These are phyloP conservation scores for Nephrocerus scutellatus DNA, from an alignment of 2,888 invertebrate genomes.

Conservation along the genomic window DNA sequence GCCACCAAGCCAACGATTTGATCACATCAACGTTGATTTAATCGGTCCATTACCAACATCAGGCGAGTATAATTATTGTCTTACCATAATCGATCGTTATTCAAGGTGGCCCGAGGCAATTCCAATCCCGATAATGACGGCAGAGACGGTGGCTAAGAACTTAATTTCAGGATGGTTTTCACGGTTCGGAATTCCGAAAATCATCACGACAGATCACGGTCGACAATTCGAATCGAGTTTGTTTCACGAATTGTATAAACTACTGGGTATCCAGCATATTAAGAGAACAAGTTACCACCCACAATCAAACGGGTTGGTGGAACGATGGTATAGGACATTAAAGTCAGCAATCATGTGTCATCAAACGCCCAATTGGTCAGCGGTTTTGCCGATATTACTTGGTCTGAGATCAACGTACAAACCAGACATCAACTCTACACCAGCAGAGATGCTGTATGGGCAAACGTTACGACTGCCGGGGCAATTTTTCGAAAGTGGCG, in stretches of 20 bases:
- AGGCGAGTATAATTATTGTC: not conserved
- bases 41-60: conserved; percentile 3
- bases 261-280: conserved; percentile 5
- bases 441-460: conserved; percentile 11
- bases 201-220: conserved; percentile 18
- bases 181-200: conserved; percentile 15
- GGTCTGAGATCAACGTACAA: conserved; percentile 9
- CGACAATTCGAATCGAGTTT: conserved; percentile 15
- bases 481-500: no score
- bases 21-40: conserved; percentile 4
- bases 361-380: conserved; percentile 10
- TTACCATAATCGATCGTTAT: conserved; percentile 8
- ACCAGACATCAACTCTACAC: conserved; percentile 13
- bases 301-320: conserved; percentile 15
- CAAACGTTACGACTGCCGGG: no score
- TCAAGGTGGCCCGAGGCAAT: conserved; percentile 7
- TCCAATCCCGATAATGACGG: not conserved
- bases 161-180: conserved; percentile 13
- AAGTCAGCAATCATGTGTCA: conserved; percentile 10
- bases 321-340: conserved; percentile 8
- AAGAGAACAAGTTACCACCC: conserved; percentile 12
- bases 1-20: no score
- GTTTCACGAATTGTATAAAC: conserved; percentile 9
- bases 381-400: conserved; percentile 13
- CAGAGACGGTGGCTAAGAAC: not conserved